Evolutionary conservation across 2,113 vertebrate species (phyloP), one percentile per base, ranked within the genome.

Genomic region (Talpa occidentalis): DNA sequence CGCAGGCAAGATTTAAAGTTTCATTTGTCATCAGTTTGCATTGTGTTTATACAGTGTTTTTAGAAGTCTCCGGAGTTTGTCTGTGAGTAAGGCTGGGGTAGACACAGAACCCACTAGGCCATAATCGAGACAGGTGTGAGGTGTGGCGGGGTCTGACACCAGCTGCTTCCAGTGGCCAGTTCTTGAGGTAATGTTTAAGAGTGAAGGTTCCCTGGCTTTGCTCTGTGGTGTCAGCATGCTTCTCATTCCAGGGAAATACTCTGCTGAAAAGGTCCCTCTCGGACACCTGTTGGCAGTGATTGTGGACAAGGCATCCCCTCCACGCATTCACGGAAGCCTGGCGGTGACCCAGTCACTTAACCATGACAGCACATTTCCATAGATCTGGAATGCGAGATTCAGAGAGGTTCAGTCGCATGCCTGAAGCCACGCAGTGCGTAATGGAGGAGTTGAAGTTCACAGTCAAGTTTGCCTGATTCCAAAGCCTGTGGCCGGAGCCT

Each of bases 111-210:
- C 49, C 32, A 28, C 1, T 0, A 10, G 10, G 24, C 15, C 80
- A 3, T 5, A 12, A 0, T 47, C 3, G 3, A 6, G 47, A 40
- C 59, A 22, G 37, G 10, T 15, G 26, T 5, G 1, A 16, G 26
- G 5, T 11, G 30, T 14, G 9, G 37, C 15, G 21, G 64, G 59
- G 2, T 0, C 28, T 28, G 14, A 37, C 19, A 19, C 32, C 28
- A 6, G 40, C 28, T 10, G 0, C 26, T 59, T 42, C 32, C 6
- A 49, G 3, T 5, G 15, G 24, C 37, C 21, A 3, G 28, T 42
- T 52, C 22, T 11, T 40, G 42, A 15, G 11, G 17, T 19, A 40
- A 40, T 60, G 42, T 56, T 79, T 80, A 64, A 70, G 42, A 77
- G 30, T 69, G 9, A 8, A 2, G 11, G 30, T 40, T 28, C 22